phyloP scores from a whole-genome alignment of 2,888 invertebrate species.

The Ophioninae sp. region DNA sequence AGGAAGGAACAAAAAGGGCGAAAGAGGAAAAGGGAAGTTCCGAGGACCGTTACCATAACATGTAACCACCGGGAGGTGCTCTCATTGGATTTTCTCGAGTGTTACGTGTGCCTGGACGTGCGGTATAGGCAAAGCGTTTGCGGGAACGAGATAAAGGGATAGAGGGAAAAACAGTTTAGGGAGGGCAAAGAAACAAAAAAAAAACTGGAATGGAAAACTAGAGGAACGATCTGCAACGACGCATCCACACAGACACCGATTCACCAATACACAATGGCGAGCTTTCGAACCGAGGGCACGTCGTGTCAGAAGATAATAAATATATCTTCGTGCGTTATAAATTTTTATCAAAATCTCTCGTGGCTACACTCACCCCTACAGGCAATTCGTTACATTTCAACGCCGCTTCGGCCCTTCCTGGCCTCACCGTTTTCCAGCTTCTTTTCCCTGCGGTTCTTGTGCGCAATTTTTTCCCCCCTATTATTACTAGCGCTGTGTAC shows the following conservation, averaged over 20 bases:
- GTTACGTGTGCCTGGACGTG: constrained; percentile 36
- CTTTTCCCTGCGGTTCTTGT: neutral
- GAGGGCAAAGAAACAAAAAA: constrained; percentile 24
- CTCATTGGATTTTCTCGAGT: constrained; percentile 60
- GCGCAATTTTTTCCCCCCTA: neutral
- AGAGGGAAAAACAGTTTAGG: constrained; percentile 43
- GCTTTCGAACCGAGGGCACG: constrained; percentile 40
- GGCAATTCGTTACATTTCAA: constrained; percentile 51
- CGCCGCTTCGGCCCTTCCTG: constrained; percentile 14
- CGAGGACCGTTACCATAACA: constrained; percentile 63
- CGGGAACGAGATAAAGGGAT: constrained; percentile 54
- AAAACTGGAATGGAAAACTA: constrained; percentile 36
- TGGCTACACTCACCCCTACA: constrained; percentile 22
- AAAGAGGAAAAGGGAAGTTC: constrained; percentile 51
- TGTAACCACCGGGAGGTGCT: constrained; percentile 54
- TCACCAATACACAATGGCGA: constrained; percentile 18
- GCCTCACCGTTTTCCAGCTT: neutral
- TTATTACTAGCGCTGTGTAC: neutral
- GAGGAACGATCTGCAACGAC: constrained; percentile 22
- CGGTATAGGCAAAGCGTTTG: constrained; percentile 50
- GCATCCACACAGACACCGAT: constrained; percentile 2
- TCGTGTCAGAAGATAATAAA: constrained; percentile 57
- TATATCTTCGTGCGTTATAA: constrained; percentile 59
- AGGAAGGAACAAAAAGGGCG: constrained; percentile 7
- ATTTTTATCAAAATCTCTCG: constrained; percentile 59